Evolutionary conservation across 2,113 vertebrate genomes (phyloP).

Genomic region (Vicugna pacos): DNA sequence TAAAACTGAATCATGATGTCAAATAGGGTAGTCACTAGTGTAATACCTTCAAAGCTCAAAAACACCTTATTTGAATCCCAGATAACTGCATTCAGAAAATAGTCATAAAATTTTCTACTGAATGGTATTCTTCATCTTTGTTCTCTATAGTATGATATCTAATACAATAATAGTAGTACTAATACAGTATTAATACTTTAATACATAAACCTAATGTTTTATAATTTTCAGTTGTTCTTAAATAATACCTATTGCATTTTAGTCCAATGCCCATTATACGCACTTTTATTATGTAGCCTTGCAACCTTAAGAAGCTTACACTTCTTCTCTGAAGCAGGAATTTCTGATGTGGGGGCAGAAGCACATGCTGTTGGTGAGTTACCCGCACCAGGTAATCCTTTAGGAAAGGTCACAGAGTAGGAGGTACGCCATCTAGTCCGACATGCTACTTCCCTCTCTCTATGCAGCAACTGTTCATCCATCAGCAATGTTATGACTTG

Average conservation of each 20-base stretch:
- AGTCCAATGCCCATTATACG: slow-evolving; percentile 15
- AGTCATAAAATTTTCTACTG: background rate
- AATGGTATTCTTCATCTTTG: background rate
- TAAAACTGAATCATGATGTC: background rate
- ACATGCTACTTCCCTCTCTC: slow-evolving; percentile 77
- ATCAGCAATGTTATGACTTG: slow-evolving; percentile 82
- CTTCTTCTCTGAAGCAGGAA: slow-evolving; percentile 58
- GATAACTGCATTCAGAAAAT: background rate
- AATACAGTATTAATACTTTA: background rate
- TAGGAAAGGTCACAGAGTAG: slow-evolving; percentile 46
- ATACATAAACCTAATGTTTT: background rate
- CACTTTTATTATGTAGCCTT: slow-evolving; percentile 57
- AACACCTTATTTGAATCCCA: background rate
- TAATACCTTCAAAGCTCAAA: slow-evolving; percentile 18
- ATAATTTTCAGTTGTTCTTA: slow-evolving; percentile 64
- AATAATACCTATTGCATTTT: slow-evolving; percentile 3
- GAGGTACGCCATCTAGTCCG: slow-evolving; percentile 74
- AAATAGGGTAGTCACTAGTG: background rate
- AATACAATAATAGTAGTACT: background rate
- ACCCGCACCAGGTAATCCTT: slow-evolving; percentile 42
- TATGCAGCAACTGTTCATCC: slow-evolving; percentile 79
- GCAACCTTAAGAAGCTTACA: slow-evolving; percentile 51
- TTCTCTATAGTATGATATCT: background rate
- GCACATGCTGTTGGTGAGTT: slow-evolving; percentile 45
- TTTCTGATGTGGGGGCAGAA: slow-evolving; percentile 64